Evolutionary conservation across 2,113 vertebrate genomes (phyloP), one percentile per base, ranked within the genome.

Genomic region (Dipodomys ordii): DNA sequence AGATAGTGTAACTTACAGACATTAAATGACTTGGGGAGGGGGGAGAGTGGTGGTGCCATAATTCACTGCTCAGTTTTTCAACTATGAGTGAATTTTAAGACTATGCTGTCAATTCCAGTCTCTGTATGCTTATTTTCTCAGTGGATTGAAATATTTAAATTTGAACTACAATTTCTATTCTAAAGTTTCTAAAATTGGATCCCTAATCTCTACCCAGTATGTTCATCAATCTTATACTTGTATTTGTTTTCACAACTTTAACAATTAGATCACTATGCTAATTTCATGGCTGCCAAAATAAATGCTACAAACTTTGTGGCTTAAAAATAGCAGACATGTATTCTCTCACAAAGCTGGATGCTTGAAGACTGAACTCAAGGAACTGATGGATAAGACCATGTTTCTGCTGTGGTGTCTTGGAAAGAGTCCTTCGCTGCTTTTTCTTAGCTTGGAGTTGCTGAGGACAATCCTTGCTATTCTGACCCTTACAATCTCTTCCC

Each of bases 161-260:
- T 57, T 84, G 46, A 93, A 84, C 72, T 92, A 60, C 20, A 79
- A n/a, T 87, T 87, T 94, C 27, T 85, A 25, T 35, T 91, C 28
- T 73, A 19, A 90, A 85, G 71, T 92, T 88, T 82, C 77, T 88
- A 71, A 95, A 79, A 92, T 23, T 77, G 77, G 19, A 69, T 13
- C 19, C 27, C 62, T 81, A 2, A 80, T 84, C 73, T 73, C 16
- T 25, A n/a, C 77, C 32, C 30, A 46, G 22, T 16, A 3, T 79
- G 3, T 80, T 88, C 76, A 49, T 60, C 25, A 27, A 53, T 35
- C 22, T 91, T 27, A 83, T 57, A 46, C 23, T 57, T 86, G 23
- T 64, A 49, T 83, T 88, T 83, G 60, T 74, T 76, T 83, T 92
- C 32, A 74, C 25, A 83, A 23, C 20, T 49, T 95, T 67, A 80